A percentile compares a stretch with the other conserved stretches of the same genome.
phyloP scores from a whole-genome alignment of 2,113 vertebrate species.

The Chamaea fasciata region DNA sequence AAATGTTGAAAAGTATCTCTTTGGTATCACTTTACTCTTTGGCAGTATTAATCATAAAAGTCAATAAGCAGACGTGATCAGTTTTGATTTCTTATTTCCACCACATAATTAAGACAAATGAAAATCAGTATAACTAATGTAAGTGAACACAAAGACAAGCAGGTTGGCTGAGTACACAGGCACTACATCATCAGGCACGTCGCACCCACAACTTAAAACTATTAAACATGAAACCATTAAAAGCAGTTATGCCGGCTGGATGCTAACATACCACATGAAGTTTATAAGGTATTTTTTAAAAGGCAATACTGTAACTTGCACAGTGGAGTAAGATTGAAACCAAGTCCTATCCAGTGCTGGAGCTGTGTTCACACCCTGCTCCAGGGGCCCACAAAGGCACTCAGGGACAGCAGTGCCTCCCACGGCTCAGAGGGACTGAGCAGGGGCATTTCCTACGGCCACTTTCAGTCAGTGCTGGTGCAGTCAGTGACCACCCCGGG shows the following conservation, averaged over 20 bases:
- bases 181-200: not conserved
- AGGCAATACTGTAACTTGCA: not conserved
- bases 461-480: not conserved
- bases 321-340: not conserved
- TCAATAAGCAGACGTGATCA: not conserved
- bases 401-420: not conserved
- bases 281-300: not conserved
- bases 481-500: not conserved
- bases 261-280: not conserved
- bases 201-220: not conserved
- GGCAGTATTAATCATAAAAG: not conserved
- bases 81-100: not conserved
- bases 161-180: not conserved
- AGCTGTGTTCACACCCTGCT: not conserved
- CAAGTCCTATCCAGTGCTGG: accelerated
- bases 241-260: not conserved
- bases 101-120: not conserved
- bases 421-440: accelerated
- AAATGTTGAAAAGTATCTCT: not conserved
- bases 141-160: not conserved
- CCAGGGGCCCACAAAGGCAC: not conserved
- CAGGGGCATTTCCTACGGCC: not conserved
- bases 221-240: not conserved
- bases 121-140: not conserved
- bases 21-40: not conserved